These are phyloP conservation scores for Heliothis peltigera DNA, from an alignment of 2,888 invertebrate species.

Conservation along the genomic window DNA sequence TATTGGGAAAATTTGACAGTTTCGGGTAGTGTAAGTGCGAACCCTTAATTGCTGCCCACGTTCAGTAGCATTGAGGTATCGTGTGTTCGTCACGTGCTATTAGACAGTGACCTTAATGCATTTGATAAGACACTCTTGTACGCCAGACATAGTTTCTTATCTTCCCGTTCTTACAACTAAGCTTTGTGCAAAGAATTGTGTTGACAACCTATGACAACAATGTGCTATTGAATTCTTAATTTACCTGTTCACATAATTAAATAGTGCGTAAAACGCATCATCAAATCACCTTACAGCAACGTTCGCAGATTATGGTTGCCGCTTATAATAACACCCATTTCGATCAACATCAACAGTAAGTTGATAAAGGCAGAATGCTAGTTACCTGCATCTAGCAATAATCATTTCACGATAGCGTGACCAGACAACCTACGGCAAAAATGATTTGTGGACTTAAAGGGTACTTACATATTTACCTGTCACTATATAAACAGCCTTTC, in stretches of 20 bases:
- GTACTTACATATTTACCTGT: conserved; percentile 75
- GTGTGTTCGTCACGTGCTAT: background rate
- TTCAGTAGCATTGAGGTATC: background rate
- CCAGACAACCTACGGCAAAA: background rate
- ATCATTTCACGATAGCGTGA: no score
- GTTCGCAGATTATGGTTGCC: no score
- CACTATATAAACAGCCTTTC: conserved; percentile 85
- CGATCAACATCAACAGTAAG: no score
- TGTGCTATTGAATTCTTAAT: background rate
- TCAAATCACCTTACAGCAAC: no score
- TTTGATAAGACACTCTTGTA: conserved; percentile 23
- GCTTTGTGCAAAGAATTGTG: background rate
- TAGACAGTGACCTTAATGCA: conserved; percentile 24
- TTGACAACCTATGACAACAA: background rate
- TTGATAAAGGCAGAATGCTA: no score
- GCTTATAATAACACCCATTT: no score
- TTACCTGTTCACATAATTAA: no score
- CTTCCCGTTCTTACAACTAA: background rate
- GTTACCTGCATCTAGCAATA: no score
- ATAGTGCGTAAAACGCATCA: no score
- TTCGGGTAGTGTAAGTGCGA: no score
- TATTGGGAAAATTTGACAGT: no score
- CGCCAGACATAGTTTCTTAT: conserved; percentile 1
- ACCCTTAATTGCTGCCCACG: background rate
- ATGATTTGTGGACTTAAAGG: conserved; percentile 26